Evolutionary conservation across 2,113 vertebrate species (phyloP).

Genomic region (Aix galericulata): DNA sequence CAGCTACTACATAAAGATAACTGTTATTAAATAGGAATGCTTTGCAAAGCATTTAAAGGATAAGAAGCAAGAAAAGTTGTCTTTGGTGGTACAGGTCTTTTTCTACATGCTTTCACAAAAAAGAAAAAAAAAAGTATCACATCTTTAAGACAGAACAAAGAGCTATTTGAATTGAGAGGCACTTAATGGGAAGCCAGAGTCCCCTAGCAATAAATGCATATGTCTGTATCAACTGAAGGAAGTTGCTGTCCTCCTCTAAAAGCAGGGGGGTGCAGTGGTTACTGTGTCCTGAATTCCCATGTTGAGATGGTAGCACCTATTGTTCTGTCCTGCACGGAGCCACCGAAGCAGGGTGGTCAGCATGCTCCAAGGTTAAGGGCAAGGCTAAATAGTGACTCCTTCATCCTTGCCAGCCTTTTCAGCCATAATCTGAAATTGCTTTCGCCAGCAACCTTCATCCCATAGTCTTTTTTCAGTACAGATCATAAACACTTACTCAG

Average conservation of each 20-base stretch:
- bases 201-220: not conserved
- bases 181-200: constrained; percentile 20
- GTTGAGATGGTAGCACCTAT: not conserved
- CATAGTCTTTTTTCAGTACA: not conserved
- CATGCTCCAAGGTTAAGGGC: not conserved
- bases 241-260: not conserved
- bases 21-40: constrained; percentile 56
- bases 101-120: not conserved
- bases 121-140: not conserved
- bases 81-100: not conserved
- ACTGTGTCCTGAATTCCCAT: not conserved
- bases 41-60: constrained; percentile 36
- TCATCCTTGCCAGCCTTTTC: not conserved
- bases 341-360: not conserved
- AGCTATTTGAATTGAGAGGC: constrained; percentile 40
- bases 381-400: not conserved
- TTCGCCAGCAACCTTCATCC: not conserved
- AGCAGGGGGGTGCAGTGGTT: not conserved
- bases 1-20: constrained; percentile 57
- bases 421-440: constrained; percentile 1
- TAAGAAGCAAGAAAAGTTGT: not conserved
- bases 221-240: not conserved
- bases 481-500: constrained; percentile 31
- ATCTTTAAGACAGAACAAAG: constrained; percentile 6
- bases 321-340: not conserved